Conservation (phyloP, 1,140 invertebrate species). For the Saccostrea glomerata region DNA sequence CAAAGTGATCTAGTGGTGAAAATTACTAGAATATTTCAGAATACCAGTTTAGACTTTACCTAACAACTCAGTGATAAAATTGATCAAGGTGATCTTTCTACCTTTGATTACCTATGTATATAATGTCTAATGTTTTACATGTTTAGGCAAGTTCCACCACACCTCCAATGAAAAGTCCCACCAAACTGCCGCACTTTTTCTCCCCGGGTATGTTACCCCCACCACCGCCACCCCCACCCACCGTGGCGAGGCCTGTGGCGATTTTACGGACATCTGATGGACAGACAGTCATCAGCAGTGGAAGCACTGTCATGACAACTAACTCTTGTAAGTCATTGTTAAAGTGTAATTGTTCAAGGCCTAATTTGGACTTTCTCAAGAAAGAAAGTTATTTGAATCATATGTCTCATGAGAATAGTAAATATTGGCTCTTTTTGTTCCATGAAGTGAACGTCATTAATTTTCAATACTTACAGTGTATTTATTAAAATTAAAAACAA, state of each 20-base stretch:
- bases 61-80: too few relatives aligned
- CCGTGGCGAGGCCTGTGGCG: slow-evolving; percentile 96
- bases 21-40: too few relatives aligned
- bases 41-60: too few relatives aligned
- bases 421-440: too few relatives aligned
- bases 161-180: slow-evolving; percentile 81
- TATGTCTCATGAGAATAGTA: too few relatives aligned
- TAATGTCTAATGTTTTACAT: slow-evolving; percentile 21
- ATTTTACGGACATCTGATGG: slow-evolving; percentile 87
- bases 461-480: not conserved
- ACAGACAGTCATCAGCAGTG: slow-evolving; percentile 62
- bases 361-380: too few relatives aligned
- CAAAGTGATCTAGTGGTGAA: too few relatives aligned
- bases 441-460: slow-evolving; percentile 82
- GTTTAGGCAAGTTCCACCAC: slow-evolving; percentile 75
- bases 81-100: too few relatives aligned
- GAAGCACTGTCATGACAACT: slow-evolving; percentile 45
- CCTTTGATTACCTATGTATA: not conserved
- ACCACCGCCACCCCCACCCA: slow-evolving; percentile 88
- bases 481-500: too few relatives aligned
- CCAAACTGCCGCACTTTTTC: slow-evolving; percentile 90
- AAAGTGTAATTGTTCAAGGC: too few relatives aligned
- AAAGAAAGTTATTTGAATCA: too few relatives aligned
- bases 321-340: not conserved
- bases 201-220: slow-evolving; percentile 91